Evolutionary conservation across 2,888 invertebrate genomes (phyloP).

Genomic region (Cordilura impudica): DNA sequence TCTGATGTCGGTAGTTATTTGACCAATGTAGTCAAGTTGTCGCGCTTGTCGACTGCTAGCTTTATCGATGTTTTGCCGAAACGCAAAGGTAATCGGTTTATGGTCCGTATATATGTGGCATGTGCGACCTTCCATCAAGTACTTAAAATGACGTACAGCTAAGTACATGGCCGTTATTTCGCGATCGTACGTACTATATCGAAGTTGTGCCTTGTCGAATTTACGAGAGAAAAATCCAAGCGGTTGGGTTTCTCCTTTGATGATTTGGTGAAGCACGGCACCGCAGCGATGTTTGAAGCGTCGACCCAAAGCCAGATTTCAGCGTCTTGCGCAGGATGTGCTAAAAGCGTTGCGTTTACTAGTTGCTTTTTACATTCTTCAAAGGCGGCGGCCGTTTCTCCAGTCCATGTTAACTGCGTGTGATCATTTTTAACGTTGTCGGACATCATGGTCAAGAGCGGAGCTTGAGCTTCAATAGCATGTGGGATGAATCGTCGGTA

Average conservation of each 20-base stretch:
- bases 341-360: slow-evolving; percentile 3
- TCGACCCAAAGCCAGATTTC: slow-evolving; percentile 31
- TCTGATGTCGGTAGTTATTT: slow-evolving; percentile 22
- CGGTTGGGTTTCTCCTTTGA: background rate
- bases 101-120: slow-evolving; percentile 47
- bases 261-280: slow-evolving; percentile 17
- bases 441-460: slow-evolving; percentile 13
- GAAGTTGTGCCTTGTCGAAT: slow-evolving; percentile 12
- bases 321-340: background rate
- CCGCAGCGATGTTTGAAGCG: slow-evolving; percentile 19
- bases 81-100: background rate
- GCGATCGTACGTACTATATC: slow-evolving; percentile 53
- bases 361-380: slow-evolving; percentile 25
- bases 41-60: slow-evolving; percentile 29
- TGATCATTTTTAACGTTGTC: slow-evolving; percentile 45
- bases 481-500: slow-evolving; percentile 28
- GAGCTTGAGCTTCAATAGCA: slow-evolving; percentile 33
- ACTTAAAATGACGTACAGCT: slow-evolving; percentile 43
- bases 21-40: slow-evolving; percentile 12
- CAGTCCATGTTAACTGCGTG: slow-evolving; percentile 3
- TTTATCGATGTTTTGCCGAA: slow-evolving; percentile 20
- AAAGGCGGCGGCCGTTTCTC: slow-evolving; percentile 20
- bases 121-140: slow-evolving; percentile 45
- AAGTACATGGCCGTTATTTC: slow-evolving; percentile 39
- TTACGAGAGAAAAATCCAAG: slow-evolving; percentile 34